Base-by-base conservation (phyloP, 2,888 invertebrate species). In the Spisula subtruncata region DNA sequence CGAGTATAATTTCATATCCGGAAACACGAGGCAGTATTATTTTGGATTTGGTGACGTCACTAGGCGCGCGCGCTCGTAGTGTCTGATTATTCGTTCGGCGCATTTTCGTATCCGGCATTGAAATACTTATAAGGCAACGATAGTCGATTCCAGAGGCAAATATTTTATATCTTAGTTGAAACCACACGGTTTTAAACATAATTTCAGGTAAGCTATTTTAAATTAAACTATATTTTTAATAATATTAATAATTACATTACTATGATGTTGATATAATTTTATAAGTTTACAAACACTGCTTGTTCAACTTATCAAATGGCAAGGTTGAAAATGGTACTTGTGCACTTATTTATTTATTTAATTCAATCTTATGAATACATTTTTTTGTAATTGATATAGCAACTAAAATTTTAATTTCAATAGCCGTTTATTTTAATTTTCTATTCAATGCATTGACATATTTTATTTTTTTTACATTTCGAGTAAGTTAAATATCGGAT, bases 161-260 rank as follows among this genome's bases (percentile, higher is more conserved):
- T 35, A 75, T 32, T 75, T 25, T 35, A 8, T 71, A 25, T 32
- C 32, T 75, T 35, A 32, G 10, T 25, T 32, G 75, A 35, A 32
- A 75, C 6, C 60, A 66, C 60, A 35, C 32, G 75, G 75, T 75
- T 75, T 75, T 16, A 18, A 35, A 16, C 2, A 75, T 14, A 32
- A 14, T 12, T 75, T 75, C 18, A 75, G 75, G 75, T 75, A 75
- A 75, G 75, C 32, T 5, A 32, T 35, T 75, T 75, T 35, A 75
- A 32, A 16, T 25, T 75, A 32, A 35, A 14, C 29, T 71, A 10
- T 71, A 16, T 75, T 35, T n/a, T 35, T 29, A 71, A 8, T 75
- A 16, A 16, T 35, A 35, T 75, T 29, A 12, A 4, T 60, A n/a
- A 20, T 60, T 60, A n/a, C 10, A 66, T 66, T 66, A 25, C 0